These are phyloP conservation scores for Thrips palmi DNA, from an alignment of 1,140 invertebrate genomes.

Conservation along the genomic window DNA sequence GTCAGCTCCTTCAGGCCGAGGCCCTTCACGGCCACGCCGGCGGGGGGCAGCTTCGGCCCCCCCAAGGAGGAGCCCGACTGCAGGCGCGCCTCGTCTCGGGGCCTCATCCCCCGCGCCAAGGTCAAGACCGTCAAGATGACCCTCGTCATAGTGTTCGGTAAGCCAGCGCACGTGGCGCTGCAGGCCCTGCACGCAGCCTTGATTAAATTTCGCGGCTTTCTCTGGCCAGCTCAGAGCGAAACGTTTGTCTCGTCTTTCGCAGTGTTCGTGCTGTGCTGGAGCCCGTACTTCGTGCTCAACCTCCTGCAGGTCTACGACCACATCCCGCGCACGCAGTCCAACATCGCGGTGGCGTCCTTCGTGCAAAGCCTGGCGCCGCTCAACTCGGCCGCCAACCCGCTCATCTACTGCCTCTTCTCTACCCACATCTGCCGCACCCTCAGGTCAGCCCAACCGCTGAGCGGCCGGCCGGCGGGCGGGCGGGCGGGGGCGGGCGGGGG, in stretches of 20 bases:
- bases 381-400: conserved; percentile 83
- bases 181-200: background rate
- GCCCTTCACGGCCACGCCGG: too few species aligned
- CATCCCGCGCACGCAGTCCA: conserved; percentile 58
- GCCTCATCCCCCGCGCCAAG: conserved; percentile 79
- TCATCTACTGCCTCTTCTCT: conserved; percentile 88
- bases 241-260: conserved; percentile 22
- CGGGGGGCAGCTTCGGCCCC: too few species aligned
- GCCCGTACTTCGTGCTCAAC: conserved; percentile 85
- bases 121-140: conserved; percentile 95
- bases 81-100: conserved; percentile 52
- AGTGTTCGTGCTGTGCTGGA: conserved; percentile 92
- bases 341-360: conserved; percentile 68
- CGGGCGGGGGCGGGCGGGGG: too few species aligned
- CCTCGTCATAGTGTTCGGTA: conserved; percentile 81
- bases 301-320: conserved; percentile 77
- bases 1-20: too few species aligned
- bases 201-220: background rate
- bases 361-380: conserved; percentile 81
- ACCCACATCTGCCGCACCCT: conserved; percentile 73
- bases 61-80: too few species aligned
- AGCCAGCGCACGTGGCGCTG: too few species aligned
- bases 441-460: too few species aligned
- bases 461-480: too few species aligned
- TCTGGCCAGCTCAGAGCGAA: background rate